Conservation (phyloP, 2,797 vertebrate genomes). For the Phylloscopus collybita region DNA sequence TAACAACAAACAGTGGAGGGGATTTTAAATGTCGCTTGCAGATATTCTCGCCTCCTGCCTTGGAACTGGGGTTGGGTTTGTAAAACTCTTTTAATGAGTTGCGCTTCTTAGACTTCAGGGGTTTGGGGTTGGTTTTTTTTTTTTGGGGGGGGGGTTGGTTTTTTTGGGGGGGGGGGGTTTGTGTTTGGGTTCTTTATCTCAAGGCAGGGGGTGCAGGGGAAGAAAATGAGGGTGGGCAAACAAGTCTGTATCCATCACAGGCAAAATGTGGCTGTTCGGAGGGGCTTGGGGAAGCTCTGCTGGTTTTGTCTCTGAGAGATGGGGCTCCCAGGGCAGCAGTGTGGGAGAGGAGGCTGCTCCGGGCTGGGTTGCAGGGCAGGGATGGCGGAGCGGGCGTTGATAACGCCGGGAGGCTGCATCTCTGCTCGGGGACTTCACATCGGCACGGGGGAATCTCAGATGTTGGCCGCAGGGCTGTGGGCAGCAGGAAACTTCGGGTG, state of each 20-base stretch:
- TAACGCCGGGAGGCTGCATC: background rate
- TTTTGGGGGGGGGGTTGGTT: too few species aligned
- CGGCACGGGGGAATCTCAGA: background rate
- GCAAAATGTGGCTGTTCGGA: background rate
- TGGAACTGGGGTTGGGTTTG: background rate
- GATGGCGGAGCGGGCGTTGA: background rate
- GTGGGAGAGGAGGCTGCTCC: background rate
- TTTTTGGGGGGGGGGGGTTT: too few species aligned
- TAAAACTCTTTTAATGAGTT: slow-evolving; percentile 42
- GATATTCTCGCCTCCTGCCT: background rate
- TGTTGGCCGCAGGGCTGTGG: background rate
- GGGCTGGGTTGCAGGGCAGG: background rate
- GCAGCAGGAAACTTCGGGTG: background rate
- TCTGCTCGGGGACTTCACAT: background rate
- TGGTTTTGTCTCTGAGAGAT: background rate
- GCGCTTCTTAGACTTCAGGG: background rate
- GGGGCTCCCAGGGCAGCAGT: background rate
- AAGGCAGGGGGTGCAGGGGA: background rate
- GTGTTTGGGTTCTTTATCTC: background rate
- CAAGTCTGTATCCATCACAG: background rate
- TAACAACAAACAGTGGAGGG: slow-evolving; percentile 24
- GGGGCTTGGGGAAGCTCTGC: background rate
- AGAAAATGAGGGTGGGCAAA: background rate
- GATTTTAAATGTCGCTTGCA: slow-evolving; percentile 17
- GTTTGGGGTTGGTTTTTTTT: background rate